These are phyloP conservation scores for Araneus ventricosus DNA, from an alignment of 1,140 invertebrate genomes.

Conservation along the genomic window DNA sequence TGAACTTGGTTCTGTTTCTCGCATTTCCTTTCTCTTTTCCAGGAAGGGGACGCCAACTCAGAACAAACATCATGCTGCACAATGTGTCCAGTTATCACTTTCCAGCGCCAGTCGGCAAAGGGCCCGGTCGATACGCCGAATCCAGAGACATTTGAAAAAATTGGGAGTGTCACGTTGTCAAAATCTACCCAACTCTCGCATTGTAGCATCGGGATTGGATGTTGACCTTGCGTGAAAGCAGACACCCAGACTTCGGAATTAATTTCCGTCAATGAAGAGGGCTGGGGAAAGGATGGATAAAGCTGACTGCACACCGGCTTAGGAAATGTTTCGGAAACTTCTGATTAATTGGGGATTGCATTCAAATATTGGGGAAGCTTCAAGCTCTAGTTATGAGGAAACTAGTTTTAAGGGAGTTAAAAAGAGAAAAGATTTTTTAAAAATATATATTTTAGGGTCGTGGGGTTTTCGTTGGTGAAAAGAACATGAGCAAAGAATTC, in stretches of 20 bases:
- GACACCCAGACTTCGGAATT: constrained; percentile 37
- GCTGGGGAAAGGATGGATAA: not conserved
- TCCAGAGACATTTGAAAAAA: constrained; percentile 50
- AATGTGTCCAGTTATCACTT: constrained; percentile 69
- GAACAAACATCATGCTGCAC: constrained; percentile 36
- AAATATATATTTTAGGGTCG: no score
- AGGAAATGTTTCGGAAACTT: not conserved
- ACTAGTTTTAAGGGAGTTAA: no score
- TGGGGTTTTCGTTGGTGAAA: no score
- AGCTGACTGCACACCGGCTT: not conserved
- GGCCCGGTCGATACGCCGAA: not conserved
- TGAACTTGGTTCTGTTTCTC: constrained; percentile 50
- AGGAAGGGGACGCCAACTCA: constrained; percentile 22
- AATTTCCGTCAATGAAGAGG: constrained; percentile 51
- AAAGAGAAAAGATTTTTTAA: no score
- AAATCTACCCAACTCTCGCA: constrained; percentile 34
- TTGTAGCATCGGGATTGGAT: constrained; percentile 4
- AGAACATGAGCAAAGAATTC: no score
- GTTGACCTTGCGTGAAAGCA: constrained; percentile 34
- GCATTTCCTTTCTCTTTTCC: constrained; percentile 15
- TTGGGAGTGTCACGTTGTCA: constrained; percentile 55
- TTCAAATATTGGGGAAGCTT: no score
- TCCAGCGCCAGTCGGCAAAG: constrained; percentile 8
- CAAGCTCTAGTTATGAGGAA: no score
- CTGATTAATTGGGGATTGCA: not conserved